Evolutionary conservation across 2,888 invertebrate genomes (phyloP).

Genomic region (Therioaphis trifolii): DNA sequence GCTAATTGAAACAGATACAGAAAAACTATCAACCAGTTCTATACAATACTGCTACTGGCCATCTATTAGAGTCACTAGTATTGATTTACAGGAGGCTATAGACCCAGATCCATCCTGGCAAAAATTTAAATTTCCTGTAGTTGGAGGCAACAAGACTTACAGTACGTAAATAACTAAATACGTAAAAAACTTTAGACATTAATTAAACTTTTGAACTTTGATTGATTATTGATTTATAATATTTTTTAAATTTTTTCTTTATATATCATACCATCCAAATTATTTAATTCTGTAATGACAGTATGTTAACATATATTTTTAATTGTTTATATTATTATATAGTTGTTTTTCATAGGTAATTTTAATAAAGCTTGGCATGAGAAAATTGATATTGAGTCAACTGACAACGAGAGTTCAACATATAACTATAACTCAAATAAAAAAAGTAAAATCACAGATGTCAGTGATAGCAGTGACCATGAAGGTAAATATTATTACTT

Average conservation of each 20-base stretch:
- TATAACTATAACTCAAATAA: not conserved
- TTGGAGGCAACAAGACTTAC: constrained; percentile 8
- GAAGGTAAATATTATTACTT: not conserved
- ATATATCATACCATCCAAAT: not conserved
- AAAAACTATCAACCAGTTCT: not conserved
- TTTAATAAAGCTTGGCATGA: constrained; percentile 7
- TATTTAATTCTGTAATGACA: not conserved
- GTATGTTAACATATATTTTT: not conserved
- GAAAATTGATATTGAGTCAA: not conserved
- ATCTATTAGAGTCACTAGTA: not conserved
- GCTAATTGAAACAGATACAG: not conserved
- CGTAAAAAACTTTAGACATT: not conserved
- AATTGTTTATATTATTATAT: not conserved
- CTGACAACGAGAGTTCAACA: not conserved
- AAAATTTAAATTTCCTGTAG: not conserved
- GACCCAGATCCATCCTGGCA: not conserved
- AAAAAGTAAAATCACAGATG: not conserved
- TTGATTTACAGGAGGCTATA: not conserved
- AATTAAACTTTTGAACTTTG: not conserved
- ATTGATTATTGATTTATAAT: not conserved
- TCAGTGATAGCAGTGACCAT: constrained; percentile 3
- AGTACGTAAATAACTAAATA: not conserved
- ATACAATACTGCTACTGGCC: not conserved
- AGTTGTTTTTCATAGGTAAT: not conserved
- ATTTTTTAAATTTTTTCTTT: not conserved